Evolutionary conservation across 2,113 vertebrate genomes (phyloP), one percentile per base, ranked within the genome.

Genomic region (Corythornis madagascariensis): DNA sequence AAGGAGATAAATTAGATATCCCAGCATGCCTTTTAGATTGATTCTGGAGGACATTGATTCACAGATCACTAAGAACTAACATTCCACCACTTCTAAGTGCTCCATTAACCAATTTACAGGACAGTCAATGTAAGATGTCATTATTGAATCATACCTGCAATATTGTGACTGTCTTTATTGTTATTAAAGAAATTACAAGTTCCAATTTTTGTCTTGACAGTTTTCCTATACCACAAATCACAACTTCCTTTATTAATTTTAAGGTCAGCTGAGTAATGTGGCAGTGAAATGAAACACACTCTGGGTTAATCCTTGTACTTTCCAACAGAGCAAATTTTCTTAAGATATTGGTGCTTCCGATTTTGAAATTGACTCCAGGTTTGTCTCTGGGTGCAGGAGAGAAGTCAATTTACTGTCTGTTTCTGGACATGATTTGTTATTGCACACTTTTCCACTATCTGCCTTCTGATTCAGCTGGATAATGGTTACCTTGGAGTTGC

Each of bases 401-500:
- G 60, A 93, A 88, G 82, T 48, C 21, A 40, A 48, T 81, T 87
- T 86, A 33, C 26, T 22, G 25, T 65, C 25, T 47, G 7, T 69
- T 93, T 91, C 43, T 38, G 84, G 88, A 48, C 17, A 38, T 42
- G 29, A 60, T 71, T 91, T 6, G 5, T 84, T 88, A 29, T 47
- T 55, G n/a, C 71, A 83, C 6, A 5, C 0, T 0, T 52, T 89
- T 74, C 60, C 59, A 63, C 75, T n/a, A 0, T 82, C 77, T 3
- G 0, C 70, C 77, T 28, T 97, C 88, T 91, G 93, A 83, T 97
- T 96, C 15, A 98, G 96, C 81, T 97, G 97, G 92, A 98, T 97
- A 18, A 87, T 86, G 0, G 96, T 98, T 25, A 97, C 97, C 94
- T 98, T 98, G 63, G 95, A 98, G 52, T 94, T 96, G 82, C 96